Evolutionary conservation across 1,140 invertebrate species (phyloP).

Genomic region (Caenorhabditis inopinata): DNA sequence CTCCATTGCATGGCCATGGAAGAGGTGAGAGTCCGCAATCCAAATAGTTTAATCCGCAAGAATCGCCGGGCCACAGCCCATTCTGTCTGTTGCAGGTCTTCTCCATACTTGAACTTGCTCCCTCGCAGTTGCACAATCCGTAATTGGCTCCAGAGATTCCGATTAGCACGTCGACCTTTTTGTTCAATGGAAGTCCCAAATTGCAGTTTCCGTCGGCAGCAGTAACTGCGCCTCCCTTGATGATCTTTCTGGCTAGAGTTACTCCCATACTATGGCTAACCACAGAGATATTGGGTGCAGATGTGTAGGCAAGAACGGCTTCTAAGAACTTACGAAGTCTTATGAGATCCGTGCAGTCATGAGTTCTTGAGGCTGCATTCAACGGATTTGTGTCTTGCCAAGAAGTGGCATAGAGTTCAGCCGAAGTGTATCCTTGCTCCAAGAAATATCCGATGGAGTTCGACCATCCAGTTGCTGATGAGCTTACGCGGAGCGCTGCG

Average conservation of each 20-base stretch:
- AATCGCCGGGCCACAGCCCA: slow-evolving; percentile 45
- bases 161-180: slow-evolving; percentile 40
- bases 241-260: slow-evolving; percentile 53
- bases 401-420: slow-evolving; percentile 56
- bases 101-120: neutral
- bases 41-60: slow-evolving; percentile 39
- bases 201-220: slow-evolving; percentile 37
- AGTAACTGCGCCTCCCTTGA: slow-evolving; percentile 51
- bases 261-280: slow-evolving; percentile 61
- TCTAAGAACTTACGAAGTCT: slow-evolving; percentile 53
- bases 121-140: slow-evolving; percentile 45
- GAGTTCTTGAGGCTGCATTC: slow-evolving; percentile 42
- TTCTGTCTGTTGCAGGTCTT: slow-evolving; percentile 33
- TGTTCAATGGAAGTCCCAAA: slow-evolving; percentile 33
- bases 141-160: slow-evolving; percentile 47
- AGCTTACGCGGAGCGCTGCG: slow-evolving; percentile 25
- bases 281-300: slow-evolving; percentile 49
- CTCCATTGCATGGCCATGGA: slow-evolving; percentile 33
- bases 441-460: slow-evolving; percentile 48
- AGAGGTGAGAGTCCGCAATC: slow-evolving; percentile 27
- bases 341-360: slow-evolving; percentile 47
- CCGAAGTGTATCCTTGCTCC: slow-evolving; percentile 48
- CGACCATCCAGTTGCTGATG: slow-evolving; percentile 28
- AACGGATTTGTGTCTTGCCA: slow-evolving; percentile 53
- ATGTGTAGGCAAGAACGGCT: slow-evolving; percentile 55